phyloP scores from a whole-genome alignment of 2,797 vertebrate species.

The Tokudaia muenninki region DNA sequence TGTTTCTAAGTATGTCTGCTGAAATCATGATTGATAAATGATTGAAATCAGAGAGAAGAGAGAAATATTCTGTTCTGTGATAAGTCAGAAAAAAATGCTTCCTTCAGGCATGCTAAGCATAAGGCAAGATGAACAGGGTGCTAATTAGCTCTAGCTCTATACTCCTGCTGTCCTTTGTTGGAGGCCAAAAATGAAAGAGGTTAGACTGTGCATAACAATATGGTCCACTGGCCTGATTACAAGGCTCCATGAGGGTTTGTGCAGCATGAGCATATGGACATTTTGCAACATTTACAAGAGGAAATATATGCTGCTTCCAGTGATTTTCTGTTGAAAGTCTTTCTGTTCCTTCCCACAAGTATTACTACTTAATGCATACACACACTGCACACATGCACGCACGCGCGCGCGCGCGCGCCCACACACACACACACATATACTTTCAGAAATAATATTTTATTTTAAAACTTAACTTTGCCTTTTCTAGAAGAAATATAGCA shows the following conservation, averaged over 20 bases:
- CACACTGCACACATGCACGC: not conserved
- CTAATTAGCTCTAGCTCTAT: constrained; percentile 74
- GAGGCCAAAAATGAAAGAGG: constrained; percentile 70
- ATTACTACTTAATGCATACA: not conserved
- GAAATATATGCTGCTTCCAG: constrained; percentile 58
- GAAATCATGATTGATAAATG: constrained; percentile 61
- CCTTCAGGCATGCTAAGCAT: constrained; percentile 70
- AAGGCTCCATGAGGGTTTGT: constrained; percentile 68
- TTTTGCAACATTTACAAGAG: constrained; percentile 76
- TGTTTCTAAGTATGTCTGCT: constrained; percentile 39
- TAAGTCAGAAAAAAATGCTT: constrained; percentile 51
- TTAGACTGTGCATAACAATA: constrained; percentile 74
- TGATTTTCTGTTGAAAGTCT: constrained; percentile 39
- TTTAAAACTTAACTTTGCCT: not conserved
- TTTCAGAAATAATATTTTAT: constrained; percentile 22
- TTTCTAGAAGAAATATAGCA: constrained; percentile 55
- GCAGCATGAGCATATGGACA: constrained; percentile 75
- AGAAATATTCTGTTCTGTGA: constrained; percentile 65
- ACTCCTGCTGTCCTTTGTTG: constrained; percentile 74
- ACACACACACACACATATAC: not conserved
- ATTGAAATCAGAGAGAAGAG: constrained; percentile 60
- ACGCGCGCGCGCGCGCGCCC: too few relatives aligned
- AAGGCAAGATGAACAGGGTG: constrained; percentile 70
- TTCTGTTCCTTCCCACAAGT: constrained; percentile 36
- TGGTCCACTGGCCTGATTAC: constrained; percentile 78